Conservation (phyloP, 2,797 vertebrate genomes). For the Melanogrammus aeglefinus region DNA sequence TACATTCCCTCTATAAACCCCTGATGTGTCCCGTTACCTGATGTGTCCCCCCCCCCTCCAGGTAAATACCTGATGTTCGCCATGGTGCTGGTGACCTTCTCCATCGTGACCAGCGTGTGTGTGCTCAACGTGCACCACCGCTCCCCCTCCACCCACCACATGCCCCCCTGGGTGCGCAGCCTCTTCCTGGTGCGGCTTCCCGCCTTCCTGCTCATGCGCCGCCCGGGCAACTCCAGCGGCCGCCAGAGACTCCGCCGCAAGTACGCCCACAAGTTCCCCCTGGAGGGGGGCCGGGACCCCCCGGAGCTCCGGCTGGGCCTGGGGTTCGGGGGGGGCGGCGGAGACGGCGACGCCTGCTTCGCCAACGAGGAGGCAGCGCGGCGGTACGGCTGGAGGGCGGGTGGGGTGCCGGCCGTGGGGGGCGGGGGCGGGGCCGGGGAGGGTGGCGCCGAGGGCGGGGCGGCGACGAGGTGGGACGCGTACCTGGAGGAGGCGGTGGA, state of each 20-base stretch:
- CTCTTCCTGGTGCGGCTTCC: slow-evolving; percentile 74
- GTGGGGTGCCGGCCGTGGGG: slow-evolving; percentile 55
- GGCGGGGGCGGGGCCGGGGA: slow-evolving; percentile 20
- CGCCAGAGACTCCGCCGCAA: slow-evolving; percentile 61
- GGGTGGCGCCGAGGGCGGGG: slow-evolving; percentile 42
- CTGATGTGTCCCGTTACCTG: slow-evolving; percentile 72
- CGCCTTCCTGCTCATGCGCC: slow-evolving; percentile 73
- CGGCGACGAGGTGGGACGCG: slow-evolving; percentile 54
- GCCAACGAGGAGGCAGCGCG: slow-evolving; percentile 63
- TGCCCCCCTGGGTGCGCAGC: slow-evolving; percentile 78
- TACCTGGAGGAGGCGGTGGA: slow-evolving; percentile 76
- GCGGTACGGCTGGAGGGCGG: slow-evolving; percentile 63
- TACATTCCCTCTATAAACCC: slow-evolving; percentile 59
- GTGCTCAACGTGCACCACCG: slow-evolving; percentile 81
- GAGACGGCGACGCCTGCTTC: slow-evolving; percentile 59
- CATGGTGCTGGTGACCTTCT: slow-evolving; percentile 81
- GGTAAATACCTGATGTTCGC: slow-evolving; percentile 84
- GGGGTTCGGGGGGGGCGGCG: slow-evolving; percentile 34
- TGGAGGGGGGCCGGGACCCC: slow-evolving; percentile 35
- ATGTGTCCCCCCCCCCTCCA: slow-evolving; percentile 21
- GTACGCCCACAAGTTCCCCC: slow-evolving; percentile 28
- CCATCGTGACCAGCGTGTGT: slow-evolving; percentile 74
- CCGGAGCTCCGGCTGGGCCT: slow-evolving; percentile 50
- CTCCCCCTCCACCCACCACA: slow-evolving; percentile 78
- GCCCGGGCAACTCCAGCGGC: slow-evolving; percentile 64